Percentiles rank a stretch among this genome's conserved stretches.
phyloP scores from a whole-genome alignment of 2,113 vertebrate species.

The Sorex araneus region DNA sequence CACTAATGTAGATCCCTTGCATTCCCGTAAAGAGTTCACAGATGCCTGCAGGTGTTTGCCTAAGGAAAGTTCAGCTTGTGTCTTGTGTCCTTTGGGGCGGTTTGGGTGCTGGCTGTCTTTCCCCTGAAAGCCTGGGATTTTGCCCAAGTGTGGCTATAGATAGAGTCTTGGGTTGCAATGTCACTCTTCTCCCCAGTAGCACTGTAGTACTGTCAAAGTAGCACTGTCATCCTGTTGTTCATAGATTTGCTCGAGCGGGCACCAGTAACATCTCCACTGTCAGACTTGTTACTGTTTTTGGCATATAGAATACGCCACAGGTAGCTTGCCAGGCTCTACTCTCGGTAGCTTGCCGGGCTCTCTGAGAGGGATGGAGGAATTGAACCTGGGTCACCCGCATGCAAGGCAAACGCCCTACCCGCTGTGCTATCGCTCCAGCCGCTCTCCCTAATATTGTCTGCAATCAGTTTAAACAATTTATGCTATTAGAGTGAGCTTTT shows the following conservation, averaged over 20 bases:
- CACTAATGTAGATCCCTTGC: neutral
- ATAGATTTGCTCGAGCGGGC: too few species aligned
- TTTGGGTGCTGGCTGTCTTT: neutral
- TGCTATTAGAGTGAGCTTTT: neutral
- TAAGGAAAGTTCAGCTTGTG: neutral
- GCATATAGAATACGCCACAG: too few species aligned
- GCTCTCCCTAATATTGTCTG: neutral
- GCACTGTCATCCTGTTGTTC: too few species aligned
- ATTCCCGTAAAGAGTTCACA: slow-evolving; percentile 21
- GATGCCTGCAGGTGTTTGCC: slow-evolving; percentile 17
- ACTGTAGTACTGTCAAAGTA: too few species aligned
- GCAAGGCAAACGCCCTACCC: too few species aligned
- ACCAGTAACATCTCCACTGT: too few species aligned
- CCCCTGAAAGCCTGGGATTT: neutral
- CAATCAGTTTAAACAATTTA: neutral
- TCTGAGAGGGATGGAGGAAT: too few species aligned
- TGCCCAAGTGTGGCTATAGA: neutral
- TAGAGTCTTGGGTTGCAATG: neutral
- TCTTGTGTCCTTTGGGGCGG: neutral
- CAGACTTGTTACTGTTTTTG: too few species aligned
- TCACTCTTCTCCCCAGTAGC: neutral
- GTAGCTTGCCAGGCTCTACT: too few species aligned
- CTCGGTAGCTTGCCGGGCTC: too few species aligned
- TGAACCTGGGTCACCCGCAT: too few species aligned
- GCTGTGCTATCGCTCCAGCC: too few species aligned